Percentiles rank a stretch among this genome's conserved stretches.
Conservation (phyloP, 2,797 vertebrate genomes). For the Neosalanx taihuensis region DNA sequence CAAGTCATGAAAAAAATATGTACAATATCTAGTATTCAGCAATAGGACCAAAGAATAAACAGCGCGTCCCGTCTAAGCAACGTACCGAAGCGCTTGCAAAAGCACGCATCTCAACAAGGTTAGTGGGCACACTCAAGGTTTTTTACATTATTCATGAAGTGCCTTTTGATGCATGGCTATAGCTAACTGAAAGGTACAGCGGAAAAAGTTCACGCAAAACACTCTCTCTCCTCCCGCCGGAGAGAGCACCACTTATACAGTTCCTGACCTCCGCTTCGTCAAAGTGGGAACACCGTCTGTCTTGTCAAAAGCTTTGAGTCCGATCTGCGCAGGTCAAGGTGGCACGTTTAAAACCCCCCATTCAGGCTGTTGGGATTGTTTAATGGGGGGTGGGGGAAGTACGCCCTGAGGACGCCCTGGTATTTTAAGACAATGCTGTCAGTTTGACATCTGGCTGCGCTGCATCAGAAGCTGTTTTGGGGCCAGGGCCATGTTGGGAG, state of each 20-base stretch:
- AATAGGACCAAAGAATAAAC: constrained; percentile 39
- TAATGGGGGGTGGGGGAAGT: background rate
- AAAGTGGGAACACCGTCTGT: constrained; percentile 45
- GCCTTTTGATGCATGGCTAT: constrained; percentile 41
- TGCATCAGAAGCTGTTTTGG: constrained; percentile 19
- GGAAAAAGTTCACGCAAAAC: constrained; percentile 8
- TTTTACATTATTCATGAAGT: constrained; percentile 58
- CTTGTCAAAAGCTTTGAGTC: constrained; percentile 47
- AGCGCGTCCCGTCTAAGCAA: constrained; percentile 21
- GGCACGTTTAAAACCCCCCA: constrained; percentile 30
- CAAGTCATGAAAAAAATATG: background rate
- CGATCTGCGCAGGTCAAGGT: constrained; percentile 18
- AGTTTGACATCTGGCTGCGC: constrained; percentile 34
- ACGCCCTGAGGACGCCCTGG: constrained; percentile 25
- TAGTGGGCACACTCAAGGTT: constrained; percentile 40
- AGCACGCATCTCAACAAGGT: constrained; percentile 35
- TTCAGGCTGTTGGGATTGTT: constrained; percentile 48
- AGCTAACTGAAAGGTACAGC: constrained; percentile 35
- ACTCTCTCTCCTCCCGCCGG: constrained; percentile 8
- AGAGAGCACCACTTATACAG: constrained; percentile 33
- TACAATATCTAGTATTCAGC: constrained; percentile 17
- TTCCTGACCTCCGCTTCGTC: constrained; percentile 52
- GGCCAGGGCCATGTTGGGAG: constrained; percentile 8
- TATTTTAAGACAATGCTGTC: constrained; percentile 46
- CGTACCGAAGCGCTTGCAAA: constrained; percentile 24